phyloP scores from a whole-genome alignment of 1,140 invertebrate species.

The Platyura marginata region DNA sequence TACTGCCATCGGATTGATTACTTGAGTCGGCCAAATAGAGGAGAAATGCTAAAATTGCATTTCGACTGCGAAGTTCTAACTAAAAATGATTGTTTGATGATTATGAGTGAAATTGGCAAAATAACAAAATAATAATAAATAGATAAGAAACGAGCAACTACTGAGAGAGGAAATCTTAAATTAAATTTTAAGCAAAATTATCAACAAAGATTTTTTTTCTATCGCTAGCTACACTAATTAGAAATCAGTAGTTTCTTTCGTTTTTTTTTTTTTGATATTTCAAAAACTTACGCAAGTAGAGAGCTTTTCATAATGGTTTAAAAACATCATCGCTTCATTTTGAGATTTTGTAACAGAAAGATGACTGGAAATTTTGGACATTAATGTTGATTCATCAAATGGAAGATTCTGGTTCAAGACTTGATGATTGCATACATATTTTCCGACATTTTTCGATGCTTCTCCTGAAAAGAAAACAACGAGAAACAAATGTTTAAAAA shows the following conservation, averaged over 20 bases:
- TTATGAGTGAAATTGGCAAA: too few species aligned
- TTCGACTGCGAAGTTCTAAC: constrained; percentile 5
- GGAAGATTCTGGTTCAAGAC: constrained; percentile 6
- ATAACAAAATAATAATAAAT: neutral
- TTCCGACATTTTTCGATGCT: too few species aligned
- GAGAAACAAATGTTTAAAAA: too few species aligned
- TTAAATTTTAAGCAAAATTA: neutral
- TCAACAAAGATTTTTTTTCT: neutral
- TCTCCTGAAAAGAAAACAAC: too few species aligned
- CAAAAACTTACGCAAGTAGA: constrained; percentile 7
- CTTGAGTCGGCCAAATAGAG: constrained; percentile 9
- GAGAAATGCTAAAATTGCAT: constrained; percentile 8
- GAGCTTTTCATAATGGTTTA: constrained; percentile 8
- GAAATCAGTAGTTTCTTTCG: neutral
- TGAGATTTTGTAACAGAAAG: constrained; percentile 4
- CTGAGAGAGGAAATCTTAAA: neutral
- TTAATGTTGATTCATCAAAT: constrained; percentile 7
- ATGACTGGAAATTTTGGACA: constrained; percentile 9
- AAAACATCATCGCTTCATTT: constrained; percentile 6
- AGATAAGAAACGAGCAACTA: neutral
- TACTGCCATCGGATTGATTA: constrained; percentile 3
- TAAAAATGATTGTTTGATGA: too few species aligned
- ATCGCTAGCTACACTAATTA: neutral
- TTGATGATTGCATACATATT: too few species aligned
- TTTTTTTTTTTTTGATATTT: neutral